These are phyloP conservation scores for Sebastes baramenuke DNA, from an alignment of 2,797 vertebrate genomes.

Conservation along the genomic window DNA sequence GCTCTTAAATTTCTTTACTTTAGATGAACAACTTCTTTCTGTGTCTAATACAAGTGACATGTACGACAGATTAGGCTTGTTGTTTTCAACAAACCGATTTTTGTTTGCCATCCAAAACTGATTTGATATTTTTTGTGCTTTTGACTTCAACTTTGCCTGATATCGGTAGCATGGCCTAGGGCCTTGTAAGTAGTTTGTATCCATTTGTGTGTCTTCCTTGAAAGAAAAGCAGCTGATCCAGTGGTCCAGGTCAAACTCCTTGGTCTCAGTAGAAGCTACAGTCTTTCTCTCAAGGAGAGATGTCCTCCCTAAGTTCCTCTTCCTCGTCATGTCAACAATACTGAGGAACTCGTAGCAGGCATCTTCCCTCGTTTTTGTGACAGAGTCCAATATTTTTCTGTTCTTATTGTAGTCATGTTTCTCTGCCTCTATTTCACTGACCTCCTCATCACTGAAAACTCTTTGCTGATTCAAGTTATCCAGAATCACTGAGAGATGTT, in stretches of 20 bases:
- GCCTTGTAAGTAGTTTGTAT: not conserved
- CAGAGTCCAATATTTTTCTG: slow-evolving; percentile 20
- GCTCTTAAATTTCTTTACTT: slow-evolving; percentile 17
- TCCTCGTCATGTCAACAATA: not conserved
- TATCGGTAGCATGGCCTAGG: not conserved
- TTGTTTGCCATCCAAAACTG: slow-evolving; percentile 14
- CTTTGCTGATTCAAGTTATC: slow-evolving; percentile 18
- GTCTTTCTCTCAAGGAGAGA: not conserved
- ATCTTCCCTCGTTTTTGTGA: slow-evolving; percentile 18
- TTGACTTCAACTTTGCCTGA: slow-evolving; percentile 13
- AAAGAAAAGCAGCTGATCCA: slow-evolving; percentile 52
- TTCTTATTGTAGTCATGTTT: not conserved
- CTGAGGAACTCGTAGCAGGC: slow-evolving; percentile 21
- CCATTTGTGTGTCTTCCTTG: not conserved
- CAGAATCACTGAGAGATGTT: slow-evolving; percentile 18
- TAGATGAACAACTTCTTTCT: not conserved
- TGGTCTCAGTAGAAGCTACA: not conserved
- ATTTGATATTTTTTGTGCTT: not conserved
- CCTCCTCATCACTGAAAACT: slow-evolving; percentile 15
- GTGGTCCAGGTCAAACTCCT: not conserved
- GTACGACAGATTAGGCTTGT: slow-evolving; percentile 20
- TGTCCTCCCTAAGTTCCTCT: slow-evolving; percentile 2
- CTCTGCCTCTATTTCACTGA: slow-evolving; percentile 9
- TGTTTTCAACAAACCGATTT: not conserved
- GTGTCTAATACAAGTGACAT: slow-evolving; percentile 27